Conservation (phyloP, 2,797 vertebrate species). For the Euphonia xanthogaster region DNA sequence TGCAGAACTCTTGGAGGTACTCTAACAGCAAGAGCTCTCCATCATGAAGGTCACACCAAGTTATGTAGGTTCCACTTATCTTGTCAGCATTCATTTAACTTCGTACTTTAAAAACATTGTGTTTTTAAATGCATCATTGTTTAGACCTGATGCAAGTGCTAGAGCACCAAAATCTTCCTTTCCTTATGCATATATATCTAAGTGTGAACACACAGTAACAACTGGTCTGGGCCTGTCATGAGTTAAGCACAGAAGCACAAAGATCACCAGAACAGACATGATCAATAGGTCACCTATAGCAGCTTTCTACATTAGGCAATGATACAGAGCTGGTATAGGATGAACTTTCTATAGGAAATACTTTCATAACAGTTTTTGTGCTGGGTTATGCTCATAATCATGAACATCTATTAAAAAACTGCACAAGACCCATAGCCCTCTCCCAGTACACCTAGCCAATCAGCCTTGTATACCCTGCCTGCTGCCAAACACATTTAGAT, state of each 20-base stretch:
- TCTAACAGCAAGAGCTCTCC: background rate
- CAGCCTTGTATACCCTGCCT: background rate
- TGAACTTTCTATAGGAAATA: background rate
- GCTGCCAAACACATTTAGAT: conserved; percentile 14
- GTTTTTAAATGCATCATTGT: background rate
- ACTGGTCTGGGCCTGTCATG: accelerated
- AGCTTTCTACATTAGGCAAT: background rate
- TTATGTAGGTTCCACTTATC: background rate
- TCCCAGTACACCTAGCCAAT: background rate
- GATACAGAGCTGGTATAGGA: background rate
- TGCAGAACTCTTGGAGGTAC: background rate
- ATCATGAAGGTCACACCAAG: background rate
- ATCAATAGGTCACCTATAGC: background rate
- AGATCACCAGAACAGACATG: background rate
- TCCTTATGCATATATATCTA: background rate
- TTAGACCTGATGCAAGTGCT: background rate
- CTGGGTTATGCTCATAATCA: background rate
- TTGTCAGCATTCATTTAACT: background rate
- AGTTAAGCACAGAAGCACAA: background rate
- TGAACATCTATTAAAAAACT: background rate
- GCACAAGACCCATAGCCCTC: background rate
- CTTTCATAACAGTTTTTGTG: background rate
- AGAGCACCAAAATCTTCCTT: background rate
- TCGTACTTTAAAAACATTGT: background rate
- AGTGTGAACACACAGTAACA: background rate